Evolutionary conservation across 2,888 invertebrate genomes (phyloP).

Genomic region (Lasioglossum oenotherae): DNA sequence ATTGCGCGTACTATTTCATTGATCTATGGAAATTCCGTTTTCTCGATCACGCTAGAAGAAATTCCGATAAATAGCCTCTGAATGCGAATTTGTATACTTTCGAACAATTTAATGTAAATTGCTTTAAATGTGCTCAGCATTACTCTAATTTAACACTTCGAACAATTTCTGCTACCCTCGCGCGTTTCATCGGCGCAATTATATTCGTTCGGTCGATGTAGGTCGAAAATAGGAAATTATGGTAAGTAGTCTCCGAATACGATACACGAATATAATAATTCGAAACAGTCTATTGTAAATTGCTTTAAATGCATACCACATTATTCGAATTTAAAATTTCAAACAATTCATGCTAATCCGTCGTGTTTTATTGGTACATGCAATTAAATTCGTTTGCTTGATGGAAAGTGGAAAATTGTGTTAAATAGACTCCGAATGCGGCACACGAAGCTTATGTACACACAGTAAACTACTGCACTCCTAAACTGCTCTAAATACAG

Average conservation of each 20-base stretch:
- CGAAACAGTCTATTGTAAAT: background rate
- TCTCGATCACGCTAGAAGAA: background rate
- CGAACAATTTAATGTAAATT: background rate
- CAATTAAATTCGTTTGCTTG: background rate
- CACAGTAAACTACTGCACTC: background rate
- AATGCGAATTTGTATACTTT: background rate
- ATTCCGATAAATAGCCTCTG: background rate
- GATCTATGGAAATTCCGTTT: background rate
- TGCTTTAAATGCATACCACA: background rate
- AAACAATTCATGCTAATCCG: background rate
- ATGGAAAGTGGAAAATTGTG: background rate
- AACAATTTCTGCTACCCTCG: background rate
- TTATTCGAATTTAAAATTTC: background rate
- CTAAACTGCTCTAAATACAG: background rate
- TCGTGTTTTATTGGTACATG: background rate
- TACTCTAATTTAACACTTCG: background rate
- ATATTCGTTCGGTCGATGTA: background rate
- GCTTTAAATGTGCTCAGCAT: background rate
- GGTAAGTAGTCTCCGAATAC: background rate
- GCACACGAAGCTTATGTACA: background rate
- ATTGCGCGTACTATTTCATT: background rate
- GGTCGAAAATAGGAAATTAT: background rate
- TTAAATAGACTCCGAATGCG: background rate
- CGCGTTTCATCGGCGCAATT: background rate
- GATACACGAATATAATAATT: background rate